Evolutionary conservation across 1,140 invertebrate species (phyloP).

Genomic region (Plutomurus gul): DNA sequence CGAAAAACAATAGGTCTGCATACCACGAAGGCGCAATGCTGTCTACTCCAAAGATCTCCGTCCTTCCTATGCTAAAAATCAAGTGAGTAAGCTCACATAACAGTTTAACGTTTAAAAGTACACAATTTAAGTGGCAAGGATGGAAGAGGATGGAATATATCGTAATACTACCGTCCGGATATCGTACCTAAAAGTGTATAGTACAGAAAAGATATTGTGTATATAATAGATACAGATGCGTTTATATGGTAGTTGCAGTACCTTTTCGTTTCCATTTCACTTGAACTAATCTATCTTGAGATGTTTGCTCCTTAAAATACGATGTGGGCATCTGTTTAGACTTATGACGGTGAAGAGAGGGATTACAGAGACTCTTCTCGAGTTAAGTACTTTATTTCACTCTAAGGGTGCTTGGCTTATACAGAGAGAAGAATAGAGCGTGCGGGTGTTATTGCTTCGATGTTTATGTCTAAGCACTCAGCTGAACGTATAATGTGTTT

Average conservation of each 20-base stretch:
- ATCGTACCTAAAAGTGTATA: too few relatives aligned
- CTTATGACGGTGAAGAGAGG: neutral
- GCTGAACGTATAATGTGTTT: too few relatives aligned
- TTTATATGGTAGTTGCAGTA: too few relatives aligned
- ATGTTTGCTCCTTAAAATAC: neutral
- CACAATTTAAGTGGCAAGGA: too few relatives aligned
- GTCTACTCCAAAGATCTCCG: slow-evolving; percentile 38
- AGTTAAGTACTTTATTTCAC: neutral
- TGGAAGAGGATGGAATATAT: too few relatives aligned
- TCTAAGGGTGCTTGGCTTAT: neutral
- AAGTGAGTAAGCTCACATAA: neutral
- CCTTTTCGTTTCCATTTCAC: neutral
- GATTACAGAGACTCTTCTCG: neutral
- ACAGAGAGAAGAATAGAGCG: neutral
- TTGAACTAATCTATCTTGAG: slow-evolving; percentile 20
- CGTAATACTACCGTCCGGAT: too few relatives aligned
- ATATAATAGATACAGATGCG: too few relatives aligned
- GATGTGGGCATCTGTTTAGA: slow-evolving; percentile 21
- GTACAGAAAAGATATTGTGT: neutral
- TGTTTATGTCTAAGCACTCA: too few relatives aligned
- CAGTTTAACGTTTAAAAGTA: too few relatives aligned
- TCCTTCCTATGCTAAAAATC: neutral
- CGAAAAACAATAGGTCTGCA: slow-evolving; percentile 47
- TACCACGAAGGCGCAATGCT: slow-evolving; percentile 52
- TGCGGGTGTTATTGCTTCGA: neutral